phyloP scores from a whole-genome alignment of 2,113 vertebrate species.

The Platycercus adscitus region DNA sequence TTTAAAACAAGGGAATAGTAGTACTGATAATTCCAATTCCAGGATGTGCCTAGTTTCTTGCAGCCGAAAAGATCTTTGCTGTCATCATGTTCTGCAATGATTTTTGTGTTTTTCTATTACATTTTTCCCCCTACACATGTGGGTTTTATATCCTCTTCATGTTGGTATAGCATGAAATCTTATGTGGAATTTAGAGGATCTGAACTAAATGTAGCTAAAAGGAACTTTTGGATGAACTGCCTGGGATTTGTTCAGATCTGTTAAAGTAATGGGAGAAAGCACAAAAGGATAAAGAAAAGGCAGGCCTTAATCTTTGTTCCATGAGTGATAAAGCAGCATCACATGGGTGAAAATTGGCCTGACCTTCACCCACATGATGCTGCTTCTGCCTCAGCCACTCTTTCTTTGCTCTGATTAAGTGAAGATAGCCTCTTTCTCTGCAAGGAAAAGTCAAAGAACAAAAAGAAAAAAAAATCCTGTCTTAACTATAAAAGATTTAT shows the following conservation, averaged over 20 bases:
- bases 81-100: conserved; percentile 35
- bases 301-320: conserved; percentile 80
- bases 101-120: conserved; percentile 61
- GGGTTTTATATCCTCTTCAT: conserved; percentile 68
- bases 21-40: not conserved
- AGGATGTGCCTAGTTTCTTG: not conserved
- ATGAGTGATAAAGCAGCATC: conserved; percentile 80
- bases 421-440: conserved; percentile 80
- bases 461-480: conserved; percentile 75
- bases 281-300: conserved; percentile 82
- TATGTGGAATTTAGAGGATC: conserved; percentile 76
- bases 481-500: conserved; percentile 81
- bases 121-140: conserved; percentile 53
- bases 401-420: conserved; percentile 83
- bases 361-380: conserved; percentile 80
- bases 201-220: conserved; percentile 77
- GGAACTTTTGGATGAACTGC: conserved; percentile 78
- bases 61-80: conserved; percentile 28
- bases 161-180: conserved; percentile 58
- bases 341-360: conserved; percentile 82
- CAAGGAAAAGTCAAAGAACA: conserved; percentile 82
- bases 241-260: conserved; percentile 78
- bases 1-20: not conserved
- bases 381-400: conserved; percentile 76
- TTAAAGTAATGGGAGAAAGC: conserved; percentile 79